Conservation (phyloP, 2,113 vertebrate genomes). For the Daboia siamensis region DNA sequence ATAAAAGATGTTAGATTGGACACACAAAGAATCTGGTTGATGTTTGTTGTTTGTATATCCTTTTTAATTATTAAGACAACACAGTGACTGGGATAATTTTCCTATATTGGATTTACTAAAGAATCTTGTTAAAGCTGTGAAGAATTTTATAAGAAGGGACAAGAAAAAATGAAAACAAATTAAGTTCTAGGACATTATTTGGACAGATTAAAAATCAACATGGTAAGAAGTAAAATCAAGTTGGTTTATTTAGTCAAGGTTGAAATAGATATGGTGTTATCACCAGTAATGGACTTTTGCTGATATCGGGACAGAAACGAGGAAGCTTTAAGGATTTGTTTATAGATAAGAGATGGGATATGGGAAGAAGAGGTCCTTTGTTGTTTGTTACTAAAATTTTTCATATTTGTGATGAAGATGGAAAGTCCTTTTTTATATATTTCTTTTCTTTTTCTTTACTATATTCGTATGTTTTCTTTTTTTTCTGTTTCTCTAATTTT, state of each 20-base stretch:
- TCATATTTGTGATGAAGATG: background rate
- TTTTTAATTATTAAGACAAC: background rate
- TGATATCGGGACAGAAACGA: background rate
- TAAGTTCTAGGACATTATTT: background rate
- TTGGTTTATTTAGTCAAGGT: background rate
- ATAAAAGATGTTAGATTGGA: background rate
- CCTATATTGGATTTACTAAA: background rate
- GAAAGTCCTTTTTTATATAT: background rate
- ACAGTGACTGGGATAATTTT: background rate
- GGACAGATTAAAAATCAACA: background rate
- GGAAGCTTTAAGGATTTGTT: background rate
- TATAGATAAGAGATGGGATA: background rate
- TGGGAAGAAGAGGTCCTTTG: background rate
- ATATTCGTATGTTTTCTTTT: background rate
- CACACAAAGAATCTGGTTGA: background rate
- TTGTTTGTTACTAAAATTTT: background rate
- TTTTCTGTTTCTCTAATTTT: background rate
- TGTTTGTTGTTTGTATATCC: background rate
- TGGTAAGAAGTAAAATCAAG: background rate
- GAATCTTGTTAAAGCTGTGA: background rate
- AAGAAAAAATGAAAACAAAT: background rate
- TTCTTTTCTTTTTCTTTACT: background rate
- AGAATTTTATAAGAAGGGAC: background rate
- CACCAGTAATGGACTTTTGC: background rate
- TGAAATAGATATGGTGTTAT: background rate